A percentile compares a stretch with the other conserved stretches of the same genome.
Evolutionary conservation across 2,797 vertebrate species (phyloP).

Genomic region (Vultur gryphus): DNA sequence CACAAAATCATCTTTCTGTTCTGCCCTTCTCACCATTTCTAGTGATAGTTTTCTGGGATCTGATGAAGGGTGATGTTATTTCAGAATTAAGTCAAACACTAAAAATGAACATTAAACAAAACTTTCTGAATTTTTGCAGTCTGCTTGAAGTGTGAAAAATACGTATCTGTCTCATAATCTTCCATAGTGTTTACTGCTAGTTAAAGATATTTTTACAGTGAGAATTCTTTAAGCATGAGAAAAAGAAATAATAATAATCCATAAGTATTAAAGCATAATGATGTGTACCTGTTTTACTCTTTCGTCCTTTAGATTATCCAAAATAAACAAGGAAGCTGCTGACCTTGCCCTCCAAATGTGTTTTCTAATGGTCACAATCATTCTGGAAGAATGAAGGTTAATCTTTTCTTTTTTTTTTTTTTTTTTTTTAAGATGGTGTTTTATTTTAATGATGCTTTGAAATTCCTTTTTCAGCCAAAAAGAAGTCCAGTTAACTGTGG

Average conservation of each 20-base stretch:
- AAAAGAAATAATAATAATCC: neutral
- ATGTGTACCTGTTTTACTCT: neutral
- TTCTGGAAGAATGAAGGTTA: neutral
- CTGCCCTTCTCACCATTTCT: neutral
- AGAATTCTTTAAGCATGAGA: neutral
- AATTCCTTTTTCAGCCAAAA: neutral
- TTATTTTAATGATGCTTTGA: slow-evolving; percentile 5
- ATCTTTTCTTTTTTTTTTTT: no score
- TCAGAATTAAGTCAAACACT: neutral
- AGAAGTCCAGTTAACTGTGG: slow-evolving; percentile 23
- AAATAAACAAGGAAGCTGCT: neutral
- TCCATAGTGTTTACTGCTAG: neutral
- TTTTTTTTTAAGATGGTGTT: neutral
- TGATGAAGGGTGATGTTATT: neutral
- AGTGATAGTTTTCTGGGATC: neutral
- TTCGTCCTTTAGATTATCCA: neutral
- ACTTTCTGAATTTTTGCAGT: neutral
- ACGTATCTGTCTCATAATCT: neutral
- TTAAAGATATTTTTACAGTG: neutral
- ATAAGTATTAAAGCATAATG: neutral
- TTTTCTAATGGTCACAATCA: neutral
- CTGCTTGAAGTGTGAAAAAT: neutral
- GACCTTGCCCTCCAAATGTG: neutral
- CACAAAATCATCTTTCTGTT: neutral
- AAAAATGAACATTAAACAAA: neutral